Conservation (phyloP, 2,113 vertebrate genomes). For the Anseranas semipalmata region DNA sequence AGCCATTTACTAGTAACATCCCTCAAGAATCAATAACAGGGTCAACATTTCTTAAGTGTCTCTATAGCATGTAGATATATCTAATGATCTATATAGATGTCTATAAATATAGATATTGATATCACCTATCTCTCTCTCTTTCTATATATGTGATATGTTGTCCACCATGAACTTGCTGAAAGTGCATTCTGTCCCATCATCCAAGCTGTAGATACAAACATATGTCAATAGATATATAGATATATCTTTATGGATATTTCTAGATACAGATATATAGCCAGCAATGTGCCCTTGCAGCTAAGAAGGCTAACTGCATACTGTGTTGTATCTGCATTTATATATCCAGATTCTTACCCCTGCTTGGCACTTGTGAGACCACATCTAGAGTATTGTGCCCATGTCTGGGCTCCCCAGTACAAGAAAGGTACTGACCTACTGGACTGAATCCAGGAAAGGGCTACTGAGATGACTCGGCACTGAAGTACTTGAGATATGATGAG, state of each 20-base stretch:
- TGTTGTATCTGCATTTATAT: not conserved
- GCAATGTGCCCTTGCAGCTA: not conserved
- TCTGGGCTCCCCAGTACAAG: not conserved
- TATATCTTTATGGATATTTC: not conserved
- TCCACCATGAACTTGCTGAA: not conserved
- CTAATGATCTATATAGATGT: not conserved
- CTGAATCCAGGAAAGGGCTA: not conserved
- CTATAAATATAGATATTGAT: not conserved
- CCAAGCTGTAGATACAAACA: not conserved
- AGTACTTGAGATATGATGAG: not conserved
- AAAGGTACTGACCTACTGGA: not conserved
- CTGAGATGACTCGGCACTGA: not conserved
- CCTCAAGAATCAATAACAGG: not conserved
- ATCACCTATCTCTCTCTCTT: not conserved
- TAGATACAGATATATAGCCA: not conserved
- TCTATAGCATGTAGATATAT: not conserved
- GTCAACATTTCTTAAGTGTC: not conserved
- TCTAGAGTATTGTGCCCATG: not conserved
- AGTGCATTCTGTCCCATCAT: not conserved
- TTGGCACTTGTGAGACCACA: not conserved
- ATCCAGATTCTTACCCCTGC: not conserved
- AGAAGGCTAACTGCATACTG: rapidly evolving
- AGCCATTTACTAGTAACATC: not conserved
- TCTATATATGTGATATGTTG: not conserved
- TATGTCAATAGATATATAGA: not conserved